A percentile compares a stretch with the other conserved stretches of the same genome.
Evolutionary conservation across 2,113 vertebrate species (phyloP).

Genomic region (Mola mola): DNA sequence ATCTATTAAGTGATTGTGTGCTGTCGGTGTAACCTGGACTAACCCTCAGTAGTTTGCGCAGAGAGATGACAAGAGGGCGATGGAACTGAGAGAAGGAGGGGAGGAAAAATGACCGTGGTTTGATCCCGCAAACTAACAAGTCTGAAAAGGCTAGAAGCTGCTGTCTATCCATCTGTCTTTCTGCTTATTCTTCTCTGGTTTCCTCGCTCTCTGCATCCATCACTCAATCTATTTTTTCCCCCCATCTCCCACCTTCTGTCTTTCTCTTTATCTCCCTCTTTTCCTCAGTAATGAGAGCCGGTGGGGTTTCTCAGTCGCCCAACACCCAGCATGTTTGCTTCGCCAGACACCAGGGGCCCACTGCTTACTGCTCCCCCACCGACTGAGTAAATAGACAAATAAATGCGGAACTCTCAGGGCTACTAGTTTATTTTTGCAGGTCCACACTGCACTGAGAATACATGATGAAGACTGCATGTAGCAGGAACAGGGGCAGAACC

Average conservation of each 20-base stretch:
- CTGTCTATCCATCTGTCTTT: constrained; percentile 47
- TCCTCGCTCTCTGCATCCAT: constrained; percentile 6
- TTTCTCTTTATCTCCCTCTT: constrained; percentile 38
- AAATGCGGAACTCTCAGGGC: constrained; percentile 32
- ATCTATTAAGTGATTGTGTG: constrained; percentile 48
- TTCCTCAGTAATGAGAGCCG: constrained; percentile 73
- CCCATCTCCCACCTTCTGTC: constrained; percentile 28
- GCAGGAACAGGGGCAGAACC: constrained; percentile 3
- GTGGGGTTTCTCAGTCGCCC: constrained; percentile 69
- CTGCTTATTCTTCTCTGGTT: constrained; percentile 11
- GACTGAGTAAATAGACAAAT: constrained; percentile 54
- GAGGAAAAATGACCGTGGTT: constrained; percentile 34
- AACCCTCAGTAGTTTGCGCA: constrained; percentile 59
- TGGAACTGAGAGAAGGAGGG: constrained; percentile 27
- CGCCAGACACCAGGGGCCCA: constrained; percentile 42
- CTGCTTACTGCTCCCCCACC: constrained; percentile 54
- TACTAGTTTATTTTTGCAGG: constrained; percentile 18
- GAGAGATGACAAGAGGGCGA: constrained; percentile 55
- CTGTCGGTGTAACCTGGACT: constrained; percentile 43
- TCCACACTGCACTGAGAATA: constrained; percentile 23
- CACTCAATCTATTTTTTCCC: constrained; percentile 17
- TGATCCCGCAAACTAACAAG: constrained; percentile 53
- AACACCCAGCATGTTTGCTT: constrained; percentile 62
- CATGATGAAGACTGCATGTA: constrained; percentile 22
- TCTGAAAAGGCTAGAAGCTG: constrained; percentile 34